Evolutionary conservation across 2,797 vertebrate species (phyloP).

Genomic region (Darevskia mixta): DNA sequence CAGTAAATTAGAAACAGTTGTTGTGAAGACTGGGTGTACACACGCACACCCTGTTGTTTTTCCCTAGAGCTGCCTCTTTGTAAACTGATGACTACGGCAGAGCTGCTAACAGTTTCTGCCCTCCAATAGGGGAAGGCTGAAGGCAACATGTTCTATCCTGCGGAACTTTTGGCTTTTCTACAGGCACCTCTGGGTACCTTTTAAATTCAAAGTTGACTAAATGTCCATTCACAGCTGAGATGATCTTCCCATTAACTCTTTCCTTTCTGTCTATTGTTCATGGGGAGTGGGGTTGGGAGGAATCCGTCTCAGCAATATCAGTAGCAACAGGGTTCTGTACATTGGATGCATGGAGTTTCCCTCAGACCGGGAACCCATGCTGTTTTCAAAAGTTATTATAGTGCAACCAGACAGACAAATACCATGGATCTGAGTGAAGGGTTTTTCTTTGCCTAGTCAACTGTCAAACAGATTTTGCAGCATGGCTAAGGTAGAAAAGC

Average conservation of each 20-base stretch:
- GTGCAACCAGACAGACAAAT: neutral
- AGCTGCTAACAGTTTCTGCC: neutral
- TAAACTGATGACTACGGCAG: no score
- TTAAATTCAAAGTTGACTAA: neutral
- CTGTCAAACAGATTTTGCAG: slow-evolving; percentile 57
- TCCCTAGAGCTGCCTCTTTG: neutral
- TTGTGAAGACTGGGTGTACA: neutral
- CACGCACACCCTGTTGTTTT: neutral
- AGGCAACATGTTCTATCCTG: neutral
- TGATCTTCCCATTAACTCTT: neutral
- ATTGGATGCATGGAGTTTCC: neutral
- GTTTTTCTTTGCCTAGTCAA: slow-evolving; percentile 28
- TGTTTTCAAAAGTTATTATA: slow-evolving; percentile 25
- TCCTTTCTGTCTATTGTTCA: neutral
- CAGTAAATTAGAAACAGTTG: neutral
- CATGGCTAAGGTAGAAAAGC: slow-evolving; percentile 61
- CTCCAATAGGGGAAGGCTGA: neutral
- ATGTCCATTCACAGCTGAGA: neutral
- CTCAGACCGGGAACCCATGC: neutral
- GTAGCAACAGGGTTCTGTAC: neutral
- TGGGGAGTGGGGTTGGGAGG: neutral
- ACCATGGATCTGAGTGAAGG: slow-evolving; percentile 9
- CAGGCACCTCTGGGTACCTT: neutral
- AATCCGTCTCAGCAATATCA: neutral
- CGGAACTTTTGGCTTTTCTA: neutral